Percentiles rank a stretch among this genome's conserved stretches.
These are phyloP conservation scores for Enteromius radiatus DNA, from an alignment of 2,797 vertebrate species.

Conservation along the genomic window DNA sequence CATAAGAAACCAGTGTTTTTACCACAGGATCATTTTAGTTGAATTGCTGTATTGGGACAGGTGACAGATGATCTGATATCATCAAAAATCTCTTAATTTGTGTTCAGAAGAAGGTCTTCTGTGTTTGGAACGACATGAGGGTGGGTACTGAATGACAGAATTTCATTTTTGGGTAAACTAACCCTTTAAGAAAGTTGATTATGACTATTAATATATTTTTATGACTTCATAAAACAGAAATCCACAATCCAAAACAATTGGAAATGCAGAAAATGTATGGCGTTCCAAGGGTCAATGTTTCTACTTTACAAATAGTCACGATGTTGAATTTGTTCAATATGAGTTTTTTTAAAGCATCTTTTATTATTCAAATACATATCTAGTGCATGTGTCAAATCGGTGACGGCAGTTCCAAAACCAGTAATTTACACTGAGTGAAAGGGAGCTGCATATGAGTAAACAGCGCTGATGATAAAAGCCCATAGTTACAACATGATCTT, in stretches of 20 bases:
- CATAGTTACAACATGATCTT: neutral
- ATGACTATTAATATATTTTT: neutral
- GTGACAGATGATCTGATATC: no score
- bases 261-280: neutral
- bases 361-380: neutral
- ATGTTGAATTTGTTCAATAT: neutral
- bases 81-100: no score
- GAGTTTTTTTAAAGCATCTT: neutral
- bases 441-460: slow-evolving; percentile 43
- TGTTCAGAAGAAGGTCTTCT: no score
- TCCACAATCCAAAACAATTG: neutral
- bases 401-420: neutral
- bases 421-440: slow-evolving; percentile 45
- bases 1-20: no score
- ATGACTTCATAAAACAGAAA: neutral
- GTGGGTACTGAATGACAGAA: no score
- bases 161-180: no score
- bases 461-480: slow-evolving; percentile 42
- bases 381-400: neutral
- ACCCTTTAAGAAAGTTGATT: neutral
- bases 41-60: no score
- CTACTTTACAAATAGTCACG: neutral
- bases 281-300: neutral
- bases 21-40: no score
- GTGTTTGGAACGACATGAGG: no score